A percentile compares a stretch with the other conserved stretches of the same genome.
Evolutionary conservation across 2,113 vertebrate species (phyloP).

Genomic region (Lethenteron reissneri): DNA sequence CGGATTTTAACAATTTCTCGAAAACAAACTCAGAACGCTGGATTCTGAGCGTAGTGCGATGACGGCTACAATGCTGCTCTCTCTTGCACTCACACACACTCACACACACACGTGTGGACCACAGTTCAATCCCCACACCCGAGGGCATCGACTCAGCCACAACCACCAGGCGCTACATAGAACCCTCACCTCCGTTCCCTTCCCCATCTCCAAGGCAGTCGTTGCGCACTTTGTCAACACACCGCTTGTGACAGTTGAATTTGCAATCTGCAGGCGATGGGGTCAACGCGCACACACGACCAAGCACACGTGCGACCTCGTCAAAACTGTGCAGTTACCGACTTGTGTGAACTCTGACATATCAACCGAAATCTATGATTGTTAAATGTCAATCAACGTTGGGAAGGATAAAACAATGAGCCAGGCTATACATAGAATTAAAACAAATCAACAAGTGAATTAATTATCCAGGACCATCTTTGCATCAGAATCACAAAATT

Average conservation of each 20-base stretch:
- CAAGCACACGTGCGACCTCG: neutral
- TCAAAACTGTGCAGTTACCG: neutral
- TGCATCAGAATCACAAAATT: too few relatives aligned
- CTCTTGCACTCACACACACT: neutral
- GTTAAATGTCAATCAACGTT: neutral
- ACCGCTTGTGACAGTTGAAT: slow-evolving; percentile 71
- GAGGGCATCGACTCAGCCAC: neutral
- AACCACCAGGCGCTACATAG: neutral
- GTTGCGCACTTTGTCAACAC: slow-evolving; percentile 50
- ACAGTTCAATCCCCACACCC: neutral
- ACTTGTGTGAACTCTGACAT: fast-evolving
- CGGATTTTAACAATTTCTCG: too few relatives aligned
- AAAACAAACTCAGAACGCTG: too few relatives aligned
- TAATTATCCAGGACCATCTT: too few relatives aligned
- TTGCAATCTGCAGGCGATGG: slow-evolving; percentile 36
- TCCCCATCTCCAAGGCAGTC: slow-evolving; percentile 32
- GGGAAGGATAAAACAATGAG: too few relatives aligned
- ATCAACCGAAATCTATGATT: neutral
- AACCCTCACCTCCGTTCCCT: neutral
- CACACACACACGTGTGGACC: neutral
- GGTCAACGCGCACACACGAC: slow-evolving; percentile 3
- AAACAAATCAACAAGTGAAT: too few relatives aligned
- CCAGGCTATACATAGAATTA: too few relatives aligned
- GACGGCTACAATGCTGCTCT: too few relatives aligned
- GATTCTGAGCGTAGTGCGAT: too few relatives aligned